phyloP scores from a whole-genome alignment of 2,113 vertebrate species.

The Balaenoptera acutorostrata region DNA sequence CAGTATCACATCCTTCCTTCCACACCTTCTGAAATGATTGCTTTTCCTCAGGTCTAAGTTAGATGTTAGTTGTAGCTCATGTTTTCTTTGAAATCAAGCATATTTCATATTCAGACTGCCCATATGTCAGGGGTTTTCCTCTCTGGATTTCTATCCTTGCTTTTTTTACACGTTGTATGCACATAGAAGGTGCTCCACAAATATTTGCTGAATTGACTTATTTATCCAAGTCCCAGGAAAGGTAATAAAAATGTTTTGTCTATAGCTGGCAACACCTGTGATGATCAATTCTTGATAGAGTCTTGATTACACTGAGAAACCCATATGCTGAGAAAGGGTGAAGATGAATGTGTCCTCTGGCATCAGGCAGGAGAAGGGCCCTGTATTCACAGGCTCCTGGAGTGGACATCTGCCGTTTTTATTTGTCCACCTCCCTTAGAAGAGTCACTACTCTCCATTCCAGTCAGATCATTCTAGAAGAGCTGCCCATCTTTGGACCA shows the following conservation, averaged over 20 bases:
- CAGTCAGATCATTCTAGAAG: neutral
- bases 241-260: neutral
- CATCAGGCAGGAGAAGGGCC: neutral
- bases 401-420: neutral
- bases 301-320: neutral
- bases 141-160: neutral
- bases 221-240: slow-evolving; percentile 24
- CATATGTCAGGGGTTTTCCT: neutral
- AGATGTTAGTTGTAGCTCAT: neutral
- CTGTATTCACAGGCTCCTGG: neutral
- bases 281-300: neutral
- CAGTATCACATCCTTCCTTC: neutral
- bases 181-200: neutral
- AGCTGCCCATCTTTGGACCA: neutral
- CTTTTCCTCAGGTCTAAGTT: neutral
- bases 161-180: neutral
- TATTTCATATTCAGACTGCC: neutral
- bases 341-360: neutral
- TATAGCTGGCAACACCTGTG: neutral
- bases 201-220: slow-evolving; percentile 6
- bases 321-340: neutral
- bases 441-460: neutral
- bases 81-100: neutral
- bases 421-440: neutral
- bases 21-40: neutral